phyloP scores from a whole-genome alignment of 2,113 vertebrate species.

The Solea senegalensis region DNA sequence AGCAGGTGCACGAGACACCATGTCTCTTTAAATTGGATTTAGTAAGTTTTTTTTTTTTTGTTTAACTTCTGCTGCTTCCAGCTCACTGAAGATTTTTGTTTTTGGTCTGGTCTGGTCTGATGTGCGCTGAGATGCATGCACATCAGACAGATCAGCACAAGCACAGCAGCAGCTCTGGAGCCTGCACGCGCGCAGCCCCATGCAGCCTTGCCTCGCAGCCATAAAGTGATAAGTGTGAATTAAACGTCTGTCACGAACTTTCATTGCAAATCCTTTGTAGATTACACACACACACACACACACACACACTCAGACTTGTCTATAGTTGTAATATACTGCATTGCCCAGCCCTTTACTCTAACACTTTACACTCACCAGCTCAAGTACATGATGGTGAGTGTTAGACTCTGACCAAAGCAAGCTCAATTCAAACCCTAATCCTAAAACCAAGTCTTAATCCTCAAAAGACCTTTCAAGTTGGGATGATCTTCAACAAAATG shows the following conservation, averaged over 20 bases:
- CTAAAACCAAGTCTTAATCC: too few relatives aligned
- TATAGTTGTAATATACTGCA: too few relatives aligned
- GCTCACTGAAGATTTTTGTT: conserved; percentile 30
- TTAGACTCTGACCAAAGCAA: too few relatives aligned
- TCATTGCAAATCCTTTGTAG: conserved; percentile 15
- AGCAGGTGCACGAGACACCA: conserved; percentile 64
- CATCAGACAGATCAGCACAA: conserved; percentile 28
- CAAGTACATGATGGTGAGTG: too few relatives aligned
- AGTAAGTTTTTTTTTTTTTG: conserved; percentile 3
- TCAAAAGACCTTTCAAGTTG: too few relatives aligned
- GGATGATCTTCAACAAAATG: too few relatives aligned
- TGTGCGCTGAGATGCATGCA: conserved; percentile 13
- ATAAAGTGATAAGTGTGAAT: conserved; percentile 83
- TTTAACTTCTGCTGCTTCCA: conserved; percentile 29
- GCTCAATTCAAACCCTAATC: too few relatives aligned
- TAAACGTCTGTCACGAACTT: conserved; percentile 82
- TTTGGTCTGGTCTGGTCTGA: background rate
- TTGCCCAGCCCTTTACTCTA: too few relatives aligned
- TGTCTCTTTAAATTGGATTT: conserved; percentile 27
- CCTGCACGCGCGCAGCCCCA: conserved; percentile 1
- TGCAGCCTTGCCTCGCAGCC: conserved; percentile 44
- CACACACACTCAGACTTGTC: background rate
- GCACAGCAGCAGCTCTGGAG: conserved; percentile 17
- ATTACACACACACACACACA: background rate
- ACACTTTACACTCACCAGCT: too few relatives aligned